Evolutionary conservation across 2,888 invertebrate species (phyloP).

Genomic region (Tiphia femorata): DNA sequence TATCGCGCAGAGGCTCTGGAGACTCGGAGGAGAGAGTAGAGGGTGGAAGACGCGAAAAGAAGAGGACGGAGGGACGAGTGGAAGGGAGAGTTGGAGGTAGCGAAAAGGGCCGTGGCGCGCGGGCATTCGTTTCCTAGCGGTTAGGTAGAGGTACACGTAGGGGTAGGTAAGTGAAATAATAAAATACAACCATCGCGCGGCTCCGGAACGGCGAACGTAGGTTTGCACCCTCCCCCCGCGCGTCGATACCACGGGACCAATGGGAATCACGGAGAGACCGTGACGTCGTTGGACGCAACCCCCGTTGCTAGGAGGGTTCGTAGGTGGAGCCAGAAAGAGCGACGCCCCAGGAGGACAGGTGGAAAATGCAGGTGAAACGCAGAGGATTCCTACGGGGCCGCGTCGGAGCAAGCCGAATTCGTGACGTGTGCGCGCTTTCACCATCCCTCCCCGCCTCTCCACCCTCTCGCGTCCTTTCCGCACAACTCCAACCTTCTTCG

Average conservation of each 20-base stretch:
- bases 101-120: constrained; percentile 29
- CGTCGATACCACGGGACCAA: constrained; percentile 61
- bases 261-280: constrained; percentile 56
- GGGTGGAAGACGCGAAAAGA: too few species aligned
- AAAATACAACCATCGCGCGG: constrained; percentile 57
- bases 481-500: not conserved
- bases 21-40: not conserved
- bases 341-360: constrained; percentile 66
- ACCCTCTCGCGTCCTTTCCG: constrained; percentile 13
- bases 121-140: constrained; percentile 38
- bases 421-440: not conserved
- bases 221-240: too few species aligned
- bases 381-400: constrained; percentile 30
- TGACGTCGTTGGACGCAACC: constrained; percentile 62
- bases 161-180: constrained; percentile 62
- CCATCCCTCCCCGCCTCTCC: constrained; percentile 18
- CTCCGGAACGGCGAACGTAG: too few species aligned
- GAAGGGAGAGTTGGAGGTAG: constrained; percentile 3
- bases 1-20: not conserved
- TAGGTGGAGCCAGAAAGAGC: constrained; percentile 64
- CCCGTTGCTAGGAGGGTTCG: constrained; percentile 62
- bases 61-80: not conserved
- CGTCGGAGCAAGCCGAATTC: constrained; percentile 46
- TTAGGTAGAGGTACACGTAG: constrained; percentile 23
- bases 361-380: constrained; percentile 64